Evolutionary conservation across 1,140 invertebrate species (phyloP).

Genomic region (Aphidius ervi): DNA sequence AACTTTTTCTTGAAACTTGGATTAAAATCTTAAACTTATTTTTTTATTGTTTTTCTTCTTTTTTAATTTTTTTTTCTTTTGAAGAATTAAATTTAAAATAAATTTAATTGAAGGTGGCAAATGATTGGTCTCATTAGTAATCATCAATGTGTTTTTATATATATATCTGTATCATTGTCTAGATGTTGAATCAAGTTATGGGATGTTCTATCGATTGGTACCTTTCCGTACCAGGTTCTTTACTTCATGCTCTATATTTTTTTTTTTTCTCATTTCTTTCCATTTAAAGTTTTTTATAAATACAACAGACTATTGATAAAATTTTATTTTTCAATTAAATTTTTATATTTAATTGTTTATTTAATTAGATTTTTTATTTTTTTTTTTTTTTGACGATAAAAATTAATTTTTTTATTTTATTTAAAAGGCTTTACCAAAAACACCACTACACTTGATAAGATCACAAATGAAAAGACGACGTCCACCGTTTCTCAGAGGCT

Average conservation of each 20-base stretch:
- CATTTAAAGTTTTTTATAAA: background rate
- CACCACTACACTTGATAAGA: constrained; percentile 35
- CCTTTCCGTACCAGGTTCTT: constrained; percentile 46
- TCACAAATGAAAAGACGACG: constrained; percentile 49
- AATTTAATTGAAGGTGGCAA: too few species aligned
- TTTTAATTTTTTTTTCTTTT: too few species aligned
- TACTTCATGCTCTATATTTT: constrained; percentile 29
- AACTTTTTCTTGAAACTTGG: too few species aligned
- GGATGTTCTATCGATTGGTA: constrained; percentile 41
- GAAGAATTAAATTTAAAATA: too few species aligned
- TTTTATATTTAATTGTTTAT: background rate
- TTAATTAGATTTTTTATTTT: background rate
- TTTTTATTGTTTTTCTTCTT: too few species aligned
- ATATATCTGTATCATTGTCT: background rate
- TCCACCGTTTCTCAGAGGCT: constrained; percentile 44
- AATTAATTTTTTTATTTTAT: constrained; percentile 5
- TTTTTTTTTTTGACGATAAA: too few species aligned
- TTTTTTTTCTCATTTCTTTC: constrained; percentile 7
- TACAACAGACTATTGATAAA: background rate
- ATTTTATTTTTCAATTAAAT: background rate
- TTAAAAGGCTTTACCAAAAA: constrained; percentile 33
- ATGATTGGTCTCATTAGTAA: too few species aligned
- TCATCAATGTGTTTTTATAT: too few species aligned
- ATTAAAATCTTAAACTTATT: too few species aligned
- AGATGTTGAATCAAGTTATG: constrained; percentile 5